phyloP scores from a whole-genome alignment of 2,113 vertebrate species.

The Pterocles burchelli region DNA sequence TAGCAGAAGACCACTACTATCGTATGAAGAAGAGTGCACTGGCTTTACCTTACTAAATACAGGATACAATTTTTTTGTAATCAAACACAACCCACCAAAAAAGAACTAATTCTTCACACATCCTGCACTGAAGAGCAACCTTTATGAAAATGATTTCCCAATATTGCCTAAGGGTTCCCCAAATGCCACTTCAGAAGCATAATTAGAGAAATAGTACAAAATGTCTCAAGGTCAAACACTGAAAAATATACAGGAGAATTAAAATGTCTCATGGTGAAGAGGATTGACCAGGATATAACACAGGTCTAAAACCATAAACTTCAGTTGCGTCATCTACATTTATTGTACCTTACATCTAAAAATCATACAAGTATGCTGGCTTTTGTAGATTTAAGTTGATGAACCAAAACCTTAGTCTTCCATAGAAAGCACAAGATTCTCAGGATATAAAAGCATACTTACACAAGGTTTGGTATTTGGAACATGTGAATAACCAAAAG shows the following conservation, averaged over 20 bases:
- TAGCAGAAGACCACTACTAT: not conserved
- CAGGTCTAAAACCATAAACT: not conserved
- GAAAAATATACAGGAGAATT: not conserved
- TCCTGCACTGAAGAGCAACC: not conserved
- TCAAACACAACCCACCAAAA: not conserved
- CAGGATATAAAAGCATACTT: not conserved
- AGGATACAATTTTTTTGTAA: not conserved
- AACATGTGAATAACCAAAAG: not conserved
- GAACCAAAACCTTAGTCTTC: not conserved
- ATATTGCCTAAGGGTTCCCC: not conserved
- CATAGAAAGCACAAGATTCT: not conserved
- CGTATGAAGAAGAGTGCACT: not conserved
- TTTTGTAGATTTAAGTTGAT: not conserved
- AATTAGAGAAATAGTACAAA: not conserved
- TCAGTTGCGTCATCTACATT: not conserved
- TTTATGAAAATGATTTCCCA: not conserved
- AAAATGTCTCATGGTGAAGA: not conserved
- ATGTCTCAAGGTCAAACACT: not conserved
- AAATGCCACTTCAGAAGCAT: not conserved
- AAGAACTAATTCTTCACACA: not conserved
- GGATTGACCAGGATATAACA: not conserved
- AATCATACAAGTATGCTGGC: not conserved
- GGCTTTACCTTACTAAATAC: not conserved
- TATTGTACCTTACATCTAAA: not conserved
- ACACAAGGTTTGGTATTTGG: not conserved